Base-by-base conservation (phyloP, 2,888 invertebrate species). In the Ormyrus pomaceus region DNA sequence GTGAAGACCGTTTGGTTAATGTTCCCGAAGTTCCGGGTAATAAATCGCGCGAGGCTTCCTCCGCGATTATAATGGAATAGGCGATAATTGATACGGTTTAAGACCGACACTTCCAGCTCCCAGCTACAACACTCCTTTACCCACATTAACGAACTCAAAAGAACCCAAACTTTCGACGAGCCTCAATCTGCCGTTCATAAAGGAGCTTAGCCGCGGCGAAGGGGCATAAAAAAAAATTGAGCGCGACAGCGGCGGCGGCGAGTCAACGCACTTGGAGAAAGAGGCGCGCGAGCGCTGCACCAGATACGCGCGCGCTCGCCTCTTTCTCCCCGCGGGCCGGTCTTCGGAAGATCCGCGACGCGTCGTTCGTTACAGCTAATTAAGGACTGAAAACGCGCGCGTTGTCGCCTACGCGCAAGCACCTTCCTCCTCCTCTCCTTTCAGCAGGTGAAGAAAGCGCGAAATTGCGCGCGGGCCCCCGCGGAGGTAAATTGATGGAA, bases 361-460 rank as follows among this genome's bases (percentile, higher is more conserved):
- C 34, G 50, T 7, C 72, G 72, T 66, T 78, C 59, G 68, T 78
- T 72, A 55, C 56, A 45, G 74, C 74, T 68, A 79, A 79, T 79
- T 79, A 74, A 62, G 64, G 69, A 61, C 13, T 68, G 73, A 51
- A 72, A 34, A 64, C 11, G 50, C 62, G 50, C 34, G n/a, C 9
- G 48, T 45, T 62, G 10, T 56, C 53, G 11, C 53, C 11, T 5
- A 45, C 65, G 9, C 48, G 56, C 34, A 4, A 4, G 34, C 34
- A 34, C 34, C 19, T 19, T 19, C 34, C 34, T 34, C 11, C 55
- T 34, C 56, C 9, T 34, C 56, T 65, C 69, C 72, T 58, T 76
- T 82, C 79, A 79, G 61, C 10, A 5, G n/a, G 84, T 85, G 87
- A 86, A 89, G 88, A 89, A 88, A 89, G 89, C 88, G 88, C 86